These are phyloP conservation scores for Mustela lutreola DNA, from an alignment of 2,113 vertebrate species.

Conservation along the genomic window DNA sequence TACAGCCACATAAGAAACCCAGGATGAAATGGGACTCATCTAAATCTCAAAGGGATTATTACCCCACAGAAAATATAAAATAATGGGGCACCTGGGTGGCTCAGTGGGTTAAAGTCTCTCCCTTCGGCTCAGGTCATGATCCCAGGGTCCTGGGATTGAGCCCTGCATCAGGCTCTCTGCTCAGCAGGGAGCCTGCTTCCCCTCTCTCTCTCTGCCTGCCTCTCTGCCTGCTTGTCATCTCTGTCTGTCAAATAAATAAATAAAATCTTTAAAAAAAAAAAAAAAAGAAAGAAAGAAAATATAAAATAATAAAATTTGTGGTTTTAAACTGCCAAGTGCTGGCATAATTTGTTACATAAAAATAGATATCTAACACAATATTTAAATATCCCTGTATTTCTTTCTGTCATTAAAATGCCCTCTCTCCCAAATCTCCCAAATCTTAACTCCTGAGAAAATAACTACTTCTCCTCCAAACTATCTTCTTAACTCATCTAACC, in stretches of 20 bases:
- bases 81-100: not conserved
- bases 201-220: too few species aligned
- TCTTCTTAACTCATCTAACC: not conserved
- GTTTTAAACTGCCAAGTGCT: not conserved
- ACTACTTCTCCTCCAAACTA: not conserved
- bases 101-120: too few species aligned
- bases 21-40: not conserved
- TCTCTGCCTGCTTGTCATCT: too few species aligned
- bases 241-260: too few species aligned
- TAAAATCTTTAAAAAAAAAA: too few species aligned
- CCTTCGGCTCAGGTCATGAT: too few species aligned
- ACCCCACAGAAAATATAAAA: not conserved
- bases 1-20: not conserved
- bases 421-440: not conserved
- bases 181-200: too few species aligned
- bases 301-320: not conserved
- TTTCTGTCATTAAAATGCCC: conserved; percentile 17
- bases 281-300: not conserved
- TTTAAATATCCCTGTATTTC: not conserved
- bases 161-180: too few species aligned
- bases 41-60: not conserved
- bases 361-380: conserved; percentile 8
- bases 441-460: not conserved
- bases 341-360: not conserved
- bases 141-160: too few species aligned